Percentiles rank a stretch among this genome's conserved stretches.
Conservation (phyloP, 2,797 vertebrate genomes). For the Cossypha polioptera region DNA sequence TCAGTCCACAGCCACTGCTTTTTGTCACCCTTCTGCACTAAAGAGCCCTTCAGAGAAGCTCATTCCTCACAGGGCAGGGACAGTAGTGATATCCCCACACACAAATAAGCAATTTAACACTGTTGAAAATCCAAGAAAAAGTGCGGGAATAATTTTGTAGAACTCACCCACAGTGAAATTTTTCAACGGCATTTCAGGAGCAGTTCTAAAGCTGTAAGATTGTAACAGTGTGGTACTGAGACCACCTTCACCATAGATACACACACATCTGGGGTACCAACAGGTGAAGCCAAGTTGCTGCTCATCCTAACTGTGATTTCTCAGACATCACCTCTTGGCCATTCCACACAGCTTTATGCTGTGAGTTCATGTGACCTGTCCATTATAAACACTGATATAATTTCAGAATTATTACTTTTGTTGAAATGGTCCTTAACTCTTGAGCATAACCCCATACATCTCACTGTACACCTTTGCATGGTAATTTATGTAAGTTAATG, state of each 20-base stretch:
- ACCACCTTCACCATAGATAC: neutral
- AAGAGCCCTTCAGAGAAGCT: neutral
- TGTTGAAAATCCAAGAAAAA: neutral
- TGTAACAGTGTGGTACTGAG: neutral
- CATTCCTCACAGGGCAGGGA: neutral
- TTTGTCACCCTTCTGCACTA: neutral
- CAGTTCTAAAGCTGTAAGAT: neutral
- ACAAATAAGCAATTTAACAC: neutral
- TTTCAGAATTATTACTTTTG: neutral
- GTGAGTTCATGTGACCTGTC: neutral
- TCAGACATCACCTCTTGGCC: neutral
- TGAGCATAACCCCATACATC: neutral
- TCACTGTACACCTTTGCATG: neutral
- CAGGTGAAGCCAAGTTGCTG: neutral
- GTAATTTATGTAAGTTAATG: neutral
- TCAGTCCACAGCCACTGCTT: neutral
- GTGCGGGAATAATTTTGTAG: neutral
- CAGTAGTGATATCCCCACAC: neutral
- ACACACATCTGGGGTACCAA: neutral
- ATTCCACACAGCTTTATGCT: neutral
- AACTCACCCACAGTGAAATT: neutral
- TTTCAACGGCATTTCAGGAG: neutral
- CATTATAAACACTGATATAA: neutral
- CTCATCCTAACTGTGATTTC: neutral
- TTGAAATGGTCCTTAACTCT: neutral